Base-by-base conservation (phyloP, 2,113 vertebrate genomes). In the Gallinago undulata region DNA sequence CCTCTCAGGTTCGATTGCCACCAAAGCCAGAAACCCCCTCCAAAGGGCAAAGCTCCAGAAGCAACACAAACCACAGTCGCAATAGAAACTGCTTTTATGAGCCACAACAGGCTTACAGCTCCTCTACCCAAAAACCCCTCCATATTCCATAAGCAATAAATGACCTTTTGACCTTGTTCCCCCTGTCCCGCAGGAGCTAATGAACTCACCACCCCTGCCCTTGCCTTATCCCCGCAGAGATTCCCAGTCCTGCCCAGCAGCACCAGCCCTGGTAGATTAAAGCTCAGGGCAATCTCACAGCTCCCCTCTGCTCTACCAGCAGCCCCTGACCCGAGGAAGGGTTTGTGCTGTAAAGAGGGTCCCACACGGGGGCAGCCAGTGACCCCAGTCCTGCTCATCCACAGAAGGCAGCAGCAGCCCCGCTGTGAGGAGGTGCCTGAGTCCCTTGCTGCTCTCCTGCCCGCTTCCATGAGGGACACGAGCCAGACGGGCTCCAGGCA, bases 351-450 rank as follows among this genome's bases (percentile, higher is more conserved):
- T 64, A 21, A 50, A 1, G 35, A 74, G 74, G 11, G 5, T 9
- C 22, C 55, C 0, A 0, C 11, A 63, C 3, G 10, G 62, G 51
- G 51, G 23, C 4, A 13, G 2, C 7, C 56, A 43, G 41, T 33
- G n/a, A 7, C 30, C n/a, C 47, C 84, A 37, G 57, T 17, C 22
- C 70, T 39, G 67, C 21, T 22, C 33, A 18, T 0, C 10, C 7
- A 6, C 55, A 8, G 3, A 13, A 24, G n/a, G 33, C 57, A 41
- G 51, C 68, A 47, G 74, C 50, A 21, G 11, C 57, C 19, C 30
- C 1, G 0, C 60, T 5, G 11, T 10, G 19, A 27, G 50, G 28
- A 60, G 24, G 2, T 33, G 5, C 12, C 60, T 7, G 0, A 0
- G 30, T 15, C 45, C 13, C 47, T 23, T 1, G 2, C 11, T 25